Base-by-base conservation (phyloP, 2,888 invertebrate species). In the Trisateles emortualis region DNA sequence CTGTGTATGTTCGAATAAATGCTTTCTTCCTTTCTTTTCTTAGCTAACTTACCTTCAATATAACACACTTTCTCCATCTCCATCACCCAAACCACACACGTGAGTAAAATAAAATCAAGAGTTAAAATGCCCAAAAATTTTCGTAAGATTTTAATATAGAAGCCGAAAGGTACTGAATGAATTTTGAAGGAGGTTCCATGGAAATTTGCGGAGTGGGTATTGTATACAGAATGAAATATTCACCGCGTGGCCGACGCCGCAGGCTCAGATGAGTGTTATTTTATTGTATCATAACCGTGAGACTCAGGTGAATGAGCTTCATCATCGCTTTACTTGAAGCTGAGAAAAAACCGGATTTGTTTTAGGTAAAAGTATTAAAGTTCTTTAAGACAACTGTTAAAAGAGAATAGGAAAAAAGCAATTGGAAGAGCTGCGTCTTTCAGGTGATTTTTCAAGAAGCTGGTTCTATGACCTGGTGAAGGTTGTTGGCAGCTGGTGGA, bases 171-270 rank as follows among this genome's bases (percentile, higher is more conserved):
- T 55, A 43, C 39, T 30, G 56, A 56, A 63, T 64, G 65, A 64
- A 64, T 65, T 65, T 64, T 60, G 52, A 36, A 65, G 40, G 39
- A 65, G 56, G 33, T 26, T 45, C 46, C 66, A 64, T 60, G 54
- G 61, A 61, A 65, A 65, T 64, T 61, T 46, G 65, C 49, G 43
- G 48, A 51, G 48, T 36, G 14, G 52, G 33, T 46, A 56, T 65
- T 52, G 56, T 46, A 19, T 39, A 36, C 6, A 30, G 49, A 14
- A 35, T 64, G 40, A 61, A 64, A 64, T 65, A 64, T 64, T 65
- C 66, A 64, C 5, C 38, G 10, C 41, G 19, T 19, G 43, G 22
- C 32, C 17, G 39, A 39, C 11, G 29, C 19, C 39, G 33, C 35
- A 2, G 30, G 36, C 14, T 10, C 2, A 11, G 33, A 33, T 45